Conservation (phyloP, 2,113 vertebrate species). For the Tachycineta bicolor region DNA sequence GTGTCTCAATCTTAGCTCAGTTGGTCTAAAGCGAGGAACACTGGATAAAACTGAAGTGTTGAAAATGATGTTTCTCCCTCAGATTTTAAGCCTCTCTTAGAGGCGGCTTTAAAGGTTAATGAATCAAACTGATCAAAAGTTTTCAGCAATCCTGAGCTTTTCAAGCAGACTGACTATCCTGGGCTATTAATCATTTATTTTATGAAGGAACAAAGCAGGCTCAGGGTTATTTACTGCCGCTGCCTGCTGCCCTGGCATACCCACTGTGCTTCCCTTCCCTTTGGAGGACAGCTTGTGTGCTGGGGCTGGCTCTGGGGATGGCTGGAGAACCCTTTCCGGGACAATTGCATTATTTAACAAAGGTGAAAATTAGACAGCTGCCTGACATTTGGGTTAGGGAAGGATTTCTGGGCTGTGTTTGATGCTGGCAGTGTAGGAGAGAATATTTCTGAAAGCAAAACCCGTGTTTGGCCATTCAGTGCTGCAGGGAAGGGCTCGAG, state of each 20-base stretch:
- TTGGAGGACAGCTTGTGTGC: not conserved
- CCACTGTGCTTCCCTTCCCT: slow-evolving; percentile 34
- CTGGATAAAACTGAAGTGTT: not conserved
- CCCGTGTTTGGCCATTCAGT: not conserved
- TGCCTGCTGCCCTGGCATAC: slow-evolving; percentile 48
- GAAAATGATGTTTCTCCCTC: not conserved
- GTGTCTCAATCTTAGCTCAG: not conserved
- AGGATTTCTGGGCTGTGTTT: not conserved
- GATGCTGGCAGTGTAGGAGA: not conserved
- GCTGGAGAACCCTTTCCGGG: not conserved
- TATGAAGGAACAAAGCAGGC: slow-evolving; percentile 36
- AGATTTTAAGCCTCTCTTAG: not conserved
- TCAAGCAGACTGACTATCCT: not conserved
- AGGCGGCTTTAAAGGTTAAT: slow-evolving; percentile 40
- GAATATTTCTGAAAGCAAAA: not conserved
- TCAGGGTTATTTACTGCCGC: not conserved
- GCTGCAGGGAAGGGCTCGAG: not conserved
- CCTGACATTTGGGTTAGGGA: not conserved
- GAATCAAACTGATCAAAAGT: slow-evolving; percentile 41
- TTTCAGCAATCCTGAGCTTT: not conserved
- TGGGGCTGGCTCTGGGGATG: not conserved
- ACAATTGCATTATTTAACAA: slow-evolving; percentile 42
- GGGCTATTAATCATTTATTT: slow-evolving; percentile 65
- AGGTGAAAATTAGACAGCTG: not conserved
- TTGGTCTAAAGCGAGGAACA: not conserved